Evolutionary conservation across 2,888 invertebrate species (phyloP).

Genomic region (Xanthorhoe spadicearia): DNA sequence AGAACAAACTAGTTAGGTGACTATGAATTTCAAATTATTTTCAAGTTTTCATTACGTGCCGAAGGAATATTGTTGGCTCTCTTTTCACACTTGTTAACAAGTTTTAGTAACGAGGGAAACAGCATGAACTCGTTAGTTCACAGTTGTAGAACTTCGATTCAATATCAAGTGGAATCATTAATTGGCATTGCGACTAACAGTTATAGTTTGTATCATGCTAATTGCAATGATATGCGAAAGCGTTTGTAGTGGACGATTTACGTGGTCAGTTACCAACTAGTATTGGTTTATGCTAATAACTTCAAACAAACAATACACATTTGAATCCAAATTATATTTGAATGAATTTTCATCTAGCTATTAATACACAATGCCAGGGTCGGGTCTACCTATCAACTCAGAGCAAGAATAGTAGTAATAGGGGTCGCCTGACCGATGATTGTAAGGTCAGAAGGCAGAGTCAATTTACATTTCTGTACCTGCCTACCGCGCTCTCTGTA

Average conservation of each 20-base stretch:
- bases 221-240: constrained; percentile 9
- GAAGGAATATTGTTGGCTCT: constrained; percentile 7
- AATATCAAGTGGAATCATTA: constrained; percentile 10
- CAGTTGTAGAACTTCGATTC: constrained; percentile 4
- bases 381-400: constrained; percentile 3
- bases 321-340: constrained; percentile 3
- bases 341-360: constrained; percentile 2
- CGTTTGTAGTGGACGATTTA: constrained; percentile 12
- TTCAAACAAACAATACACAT: constrained; percentile 2
- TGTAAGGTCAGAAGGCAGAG: constrained; percentile 5
- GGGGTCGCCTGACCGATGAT: constrained; percentile 3
- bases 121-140: constrained; percentile 1
- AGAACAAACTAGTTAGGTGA: not conserved
- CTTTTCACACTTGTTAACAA: constrained; percentile 2
- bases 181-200: not conserved
- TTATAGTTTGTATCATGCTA: constrained; percentile 2
- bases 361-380: not conserved
- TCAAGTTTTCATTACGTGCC: constrained; percentile 13
- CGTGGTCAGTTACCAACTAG: constrained; percentile 10
- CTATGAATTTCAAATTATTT: constrained; percentile 26
- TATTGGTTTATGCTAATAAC: constrained; percentile 4
- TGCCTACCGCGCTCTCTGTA: not conserved
- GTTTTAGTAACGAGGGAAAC: constrained; percentile 15
- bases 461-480: not conserved
- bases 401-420: constrained; percentile 3